Evolutionary conservation across 2,888 invertebrate species (phyloP).

Genomic region (Temnothorax rugatulus): DNA sequence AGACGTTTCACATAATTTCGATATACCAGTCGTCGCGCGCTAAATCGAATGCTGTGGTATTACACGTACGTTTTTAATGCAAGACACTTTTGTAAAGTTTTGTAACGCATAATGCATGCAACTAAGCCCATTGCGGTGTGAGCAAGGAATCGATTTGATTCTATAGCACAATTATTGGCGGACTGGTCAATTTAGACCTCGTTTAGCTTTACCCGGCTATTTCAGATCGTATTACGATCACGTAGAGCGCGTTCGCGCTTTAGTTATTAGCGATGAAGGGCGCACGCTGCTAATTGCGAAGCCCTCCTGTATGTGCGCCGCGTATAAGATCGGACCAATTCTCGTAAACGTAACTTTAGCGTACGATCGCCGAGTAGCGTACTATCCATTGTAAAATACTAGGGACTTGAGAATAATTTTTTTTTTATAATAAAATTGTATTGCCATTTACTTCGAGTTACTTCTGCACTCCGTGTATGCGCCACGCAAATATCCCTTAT

Average conservation of each 20-base stretch:
- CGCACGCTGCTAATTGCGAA: conserved; percentile 68
- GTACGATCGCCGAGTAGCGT: conserved; percentile 72
- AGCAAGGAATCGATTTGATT: conserved; percentile 32
- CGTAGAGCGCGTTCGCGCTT: conserved; percentile 12
- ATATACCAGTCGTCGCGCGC: background rate
- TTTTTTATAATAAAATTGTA: conserved; percentile 67
- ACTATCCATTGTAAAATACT: conserved; percentile 81
- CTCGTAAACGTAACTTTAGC: conserved; percentile 80
- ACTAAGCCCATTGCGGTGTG: conserved; percentile 31
- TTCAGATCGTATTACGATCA: conserved; percentile 28
- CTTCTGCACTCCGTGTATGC: conserved; percentile 52
- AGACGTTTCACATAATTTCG: background rate
- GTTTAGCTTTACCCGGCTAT: conserved; percentile 40
- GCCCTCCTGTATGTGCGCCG: conserved; percentile 65
- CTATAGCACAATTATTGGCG: conserved; percentile 33
- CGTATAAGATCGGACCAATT: conserved; percentile 65
- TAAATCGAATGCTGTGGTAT: conserved; percentile 57
- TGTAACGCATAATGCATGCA: conserved; percentile 62
- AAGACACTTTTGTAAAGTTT: conserved; percentile 24
- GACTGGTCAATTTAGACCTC: conserved; percentile 31
- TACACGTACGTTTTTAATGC: conserved; percentile 34
- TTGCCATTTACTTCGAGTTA: conserved; percentile 62
- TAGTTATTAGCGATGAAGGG: conserved; percentile 62
- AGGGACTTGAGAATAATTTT: conserved; percentile 78
- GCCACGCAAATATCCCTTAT: conserved; percentile 59